Evolutionary conservation across 1,140 invertebrate species (phyloP).

Genomic region (Neelides sp.): DNA sequence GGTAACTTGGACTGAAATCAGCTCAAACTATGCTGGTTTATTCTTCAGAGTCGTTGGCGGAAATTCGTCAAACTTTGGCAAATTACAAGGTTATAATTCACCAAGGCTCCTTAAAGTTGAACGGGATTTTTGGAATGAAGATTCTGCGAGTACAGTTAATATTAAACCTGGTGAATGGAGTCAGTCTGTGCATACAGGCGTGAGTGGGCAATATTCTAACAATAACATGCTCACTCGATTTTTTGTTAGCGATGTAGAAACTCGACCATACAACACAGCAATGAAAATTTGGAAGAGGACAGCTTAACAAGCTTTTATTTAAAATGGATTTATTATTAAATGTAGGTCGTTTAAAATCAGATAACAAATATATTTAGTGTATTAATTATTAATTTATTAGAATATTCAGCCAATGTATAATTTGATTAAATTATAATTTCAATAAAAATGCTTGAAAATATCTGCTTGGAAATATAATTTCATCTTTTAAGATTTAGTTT

Average conservation of each 20-base stretch:
- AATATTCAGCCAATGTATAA: no score
- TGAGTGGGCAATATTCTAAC: neutral
- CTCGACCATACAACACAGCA: neutral
- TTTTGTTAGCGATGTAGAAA: neutral
- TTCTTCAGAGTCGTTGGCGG: constrained; percentile 11
- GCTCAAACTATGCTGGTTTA: constrained; percentile 1
- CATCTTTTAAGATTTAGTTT: no score
- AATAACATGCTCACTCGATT: neutral
- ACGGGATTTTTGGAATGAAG: neutral
- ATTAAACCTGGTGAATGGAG: neutral
- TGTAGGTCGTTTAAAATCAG: no score
- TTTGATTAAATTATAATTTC: no score
- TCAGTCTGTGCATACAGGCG: neutral
- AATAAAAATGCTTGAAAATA: no score
- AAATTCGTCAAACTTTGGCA: constrained; percentile 5
- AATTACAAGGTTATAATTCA: neutral
- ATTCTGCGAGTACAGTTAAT: neutral
- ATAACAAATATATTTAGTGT: no score
- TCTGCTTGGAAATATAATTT: no score
- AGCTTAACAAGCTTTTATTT: neutral
- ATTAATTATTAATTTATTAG: no score
- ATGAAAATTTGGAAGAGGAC: neutral
- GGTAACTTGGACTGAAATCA: constrained; percentile 5
- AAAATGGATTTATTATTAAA: no score
- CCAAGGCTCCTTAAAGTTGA: neutral